Conservation (phyloP, 2,888 invertebrate species). For the Orthosia gothica region DNA sequence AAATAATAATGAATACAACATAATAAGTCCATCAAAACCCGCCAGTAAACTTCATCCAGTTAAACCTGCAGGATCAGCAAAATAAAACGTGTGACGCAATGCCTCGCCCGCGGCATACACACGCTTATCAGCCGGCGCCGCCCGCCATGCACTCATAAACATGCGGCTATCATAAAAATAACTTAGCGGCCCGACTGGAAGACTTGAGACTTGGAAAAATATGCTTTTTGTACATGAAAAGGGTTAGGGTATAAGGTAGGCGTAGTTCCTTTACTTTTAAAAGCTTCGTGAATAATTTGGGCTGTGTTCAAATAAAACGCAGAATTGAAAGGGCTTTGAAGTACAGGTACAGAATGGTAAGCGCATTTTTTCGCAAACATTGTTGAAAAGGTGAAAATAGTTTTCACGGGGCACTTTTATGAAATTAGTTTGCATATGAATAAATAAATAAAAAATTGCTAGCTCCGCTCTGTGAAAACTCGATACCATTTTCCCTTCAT, state of each 20-base stretch:
- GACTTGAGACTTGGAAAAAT: constrained; percentile 43
- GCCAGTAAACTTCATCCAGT: constrained; percentile 31
- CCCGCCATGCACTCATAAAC: constrained; percentile 76
- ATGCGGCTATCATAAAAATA: constrained; percentile 79
- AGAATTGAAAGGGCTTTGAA: constrained; percentile 15
- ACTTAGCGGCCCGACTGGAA: constrained; percentile 63
- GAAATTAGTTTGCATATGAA: neutral
- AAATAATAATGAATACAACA: constrained; percentile 5
- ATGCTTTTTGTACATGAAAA: constrained; percentile 46
- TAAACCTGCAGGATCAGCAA: constrained; percentile 63
- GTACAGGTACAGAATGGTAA: neutral
- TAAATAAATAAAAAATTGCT: neutral
- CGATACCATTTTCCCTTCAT: neutral
- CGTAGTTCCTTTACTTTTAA: constrained; percentile 13
- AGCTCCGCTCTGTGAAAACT: neutral
- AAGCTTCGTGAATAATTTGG: constrained; percentile 28
- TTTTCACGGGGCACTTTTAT: neutral
- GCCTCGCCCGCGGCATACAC: constrained; percentile 64
- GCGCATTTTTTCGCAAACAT: neutral
- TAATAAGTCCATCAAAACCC: constrained; percentile 21
- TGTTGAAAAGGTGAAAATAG: neutral
- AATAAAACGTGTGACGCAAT: constrained; percentile 62
- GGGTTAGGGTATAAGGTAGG: constrained; percentile 21
- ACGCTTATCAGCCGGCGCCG: constrained; percentile 73
- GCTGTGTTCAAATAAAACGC: constrained; percentile 30